Conservation (phyloP, 2,888 invertebrate genomes). For the Cactoblastis cactorum region DNA sequence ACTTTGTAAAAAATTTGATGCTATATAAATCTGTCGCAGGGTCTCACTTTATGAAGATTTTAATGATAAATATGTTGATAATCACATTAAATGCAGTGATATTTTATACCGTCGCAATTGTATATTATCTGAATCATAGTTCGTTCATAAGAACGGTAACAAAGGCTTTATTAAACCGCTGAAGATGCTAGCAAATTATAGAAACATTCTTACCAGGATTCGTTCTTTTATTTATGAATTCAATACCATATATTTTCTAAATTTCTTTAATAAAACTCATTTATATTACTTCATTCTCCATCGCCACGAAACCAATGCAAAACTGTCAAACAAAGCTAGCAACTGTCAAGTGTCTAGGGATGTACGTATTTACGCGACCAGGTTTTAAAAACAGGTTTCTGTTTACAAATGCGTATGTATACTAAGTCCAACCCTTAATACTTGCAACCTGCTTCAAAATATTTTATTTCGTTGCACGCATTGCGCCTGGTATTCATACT, state of each 20-base stretch:
- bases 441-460: too few relatives aligned
- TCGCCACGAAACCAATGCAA: conserved; percentile 52
- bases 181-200: neutral
- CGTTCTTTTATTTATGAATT: neutral
- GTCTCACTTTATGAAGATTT: too few relatives aligned
- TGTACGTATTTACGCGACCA: too few relatives aligned
- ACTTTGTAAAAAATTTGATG: too few relatives aligned
- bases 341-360: neutral
- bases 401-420: neutral
- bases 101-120: neutral
- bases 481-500: too few relatives aligned
- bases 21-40: too few relatives aligned
- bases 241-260: neutral
- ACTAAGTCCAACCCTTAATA: too few relatives aligned
- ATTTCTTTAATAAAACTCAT: neutral
- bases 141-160: neutral
- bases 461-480: too few relatives aligned
- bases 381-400: too few relatives aligned
- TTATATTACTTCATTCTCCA: conserved; percentile 15
- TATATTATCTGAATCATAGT: neutral
- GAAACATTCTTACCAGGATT: neutral
- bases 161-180: neutral
- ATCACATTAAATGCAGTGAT: too few relatives aligned
- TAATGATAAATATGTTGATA: too few relatives aligned
- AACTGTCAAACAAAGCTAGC: conserved; percentile 28